Evolutionary conservation across 2,113 vertebrate genomes (phyloP).

Genomic region (Urocolius indicus): DNA sequence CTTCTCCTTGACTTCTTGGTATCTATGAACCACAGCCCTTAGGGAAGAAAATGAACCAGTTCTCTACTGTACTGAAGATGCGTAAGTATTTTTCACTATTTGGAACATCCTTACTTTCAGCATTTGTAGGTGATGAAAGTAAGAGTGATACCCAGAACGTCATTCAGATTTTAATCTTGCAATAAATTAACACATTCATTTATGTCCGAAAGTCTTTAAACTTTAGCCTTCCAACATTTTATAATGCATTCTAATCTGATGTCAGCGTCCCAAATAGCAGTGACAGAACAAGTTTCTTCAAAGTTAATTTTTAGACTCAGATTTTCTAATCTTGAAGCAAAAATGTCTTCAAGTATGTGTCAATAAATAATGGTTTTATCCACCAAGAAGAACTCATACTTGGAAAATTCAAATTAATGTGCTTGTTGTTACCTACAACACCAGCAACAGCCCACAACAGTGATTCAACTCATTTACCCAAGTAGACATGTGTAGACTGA

Average conservation of each 20-base stretch:
- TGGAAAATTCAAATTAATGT: not conserved
- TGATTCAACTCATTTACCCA: not conserved
- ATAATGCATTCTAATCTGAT: not conserved
- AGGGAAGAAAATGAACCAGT: not conserved
- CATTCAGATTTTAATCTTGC: not conserved
- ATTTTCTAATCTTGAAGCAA: not conserved
- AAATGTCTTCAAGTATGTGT: not conserved
- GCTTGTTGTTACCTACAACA: not conserved
- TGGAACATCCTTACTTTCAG: not conserved
- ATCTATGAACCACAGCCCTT: not conserved
- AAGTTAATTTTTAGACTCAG: not conserved
- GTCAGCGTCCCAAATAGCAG: not conserved
- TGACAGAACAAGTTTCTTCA: not conserved
- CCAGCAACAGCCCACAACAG: not conserved
- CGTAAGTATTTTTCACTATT: not conserved
- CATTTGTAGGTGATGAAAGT: not conserved
- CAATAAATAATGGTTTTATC: not conserved
- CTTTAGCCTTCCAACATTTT: not conserved
- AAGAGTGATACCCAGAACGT: not conserved
- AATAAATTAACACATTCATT: not conserved
- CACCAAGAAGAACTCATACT: not conserved
- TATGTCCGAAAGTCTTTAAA: not conserved
- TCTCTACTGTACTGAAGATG: not conserved
- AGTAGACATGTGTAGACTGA: not conserved
- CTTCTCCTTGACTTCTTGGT: not conserved